Evolutionary conservation across 2,797 vertebrate species (phyloP).

Genomic region (Podargus strigoides): DNA sequence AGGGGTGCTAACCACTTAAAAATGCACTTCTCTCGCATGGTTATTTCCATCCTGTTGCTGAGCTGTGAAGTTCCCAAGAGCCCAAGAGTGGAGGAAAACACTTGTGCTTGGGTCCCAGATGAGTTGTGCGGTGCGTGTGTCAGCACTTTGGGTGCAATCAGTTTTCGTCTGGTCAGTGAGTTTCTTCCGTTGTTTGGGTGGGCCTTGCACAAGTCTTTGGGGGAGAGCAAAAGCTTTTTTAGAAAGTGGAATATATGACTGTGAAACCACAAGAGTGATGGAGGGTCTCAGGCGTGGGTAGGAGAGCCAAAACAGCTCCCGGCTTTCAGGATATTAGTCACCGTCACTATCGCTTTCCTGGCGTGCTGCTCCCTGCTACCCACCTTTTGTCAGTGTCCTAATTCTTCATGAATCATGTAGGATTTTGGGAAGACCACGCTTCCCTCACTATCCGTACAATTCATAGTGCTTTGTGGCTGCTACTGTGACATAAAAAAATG

Average conservation of each 20-base stretch:
- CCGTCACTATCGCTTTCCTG: not conserved
- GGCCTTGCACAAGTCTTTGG: conserved; percentile 25
- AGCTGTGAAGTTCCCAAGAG: not conserved
- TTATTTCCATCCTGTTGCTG: not conserved
- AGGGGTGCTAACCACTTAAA: not conserved
- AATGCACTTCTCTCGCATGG: not conserved
- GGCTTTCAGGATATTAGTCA: conserved; percentile 58
- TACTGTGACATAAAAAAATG: not conserved
- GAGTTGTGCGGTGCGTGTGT: fast-evolving
- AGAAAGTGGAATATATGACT: conserved; percentile 60
- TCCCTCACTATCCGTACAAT: not conserved
- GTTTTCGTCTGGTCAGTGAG: conserved; percentile 11
- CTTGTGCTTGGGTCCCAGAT: not conserved
- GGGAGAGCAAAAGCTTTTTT: not conserved
- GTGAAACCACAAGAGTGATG: not conserved
- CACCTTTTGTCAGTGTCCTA: conserved; percentile 21
- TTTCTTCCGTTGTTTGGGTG: conserved; percentile 50
- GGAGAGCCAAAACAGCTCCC: not conserved
- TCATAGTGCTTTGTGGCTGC: not conserved
- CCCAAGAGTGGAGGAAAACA: not conserved
- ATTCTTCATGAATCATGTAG: conserved; percentile 11
- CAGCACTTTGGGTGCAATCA: conserved; percentile 28
- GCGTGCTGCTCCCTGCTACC: not conserved
- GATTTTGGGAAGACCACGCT: conserved; percentile 26
- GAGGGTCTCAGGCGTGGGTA: conserved; percentile 32